Evolutionary conservation across 2,797 vertebrate species (phyloP), one percentile per base, ranked within the genome.

Genomic region (Neosilurus mollespiculum): DNA sequence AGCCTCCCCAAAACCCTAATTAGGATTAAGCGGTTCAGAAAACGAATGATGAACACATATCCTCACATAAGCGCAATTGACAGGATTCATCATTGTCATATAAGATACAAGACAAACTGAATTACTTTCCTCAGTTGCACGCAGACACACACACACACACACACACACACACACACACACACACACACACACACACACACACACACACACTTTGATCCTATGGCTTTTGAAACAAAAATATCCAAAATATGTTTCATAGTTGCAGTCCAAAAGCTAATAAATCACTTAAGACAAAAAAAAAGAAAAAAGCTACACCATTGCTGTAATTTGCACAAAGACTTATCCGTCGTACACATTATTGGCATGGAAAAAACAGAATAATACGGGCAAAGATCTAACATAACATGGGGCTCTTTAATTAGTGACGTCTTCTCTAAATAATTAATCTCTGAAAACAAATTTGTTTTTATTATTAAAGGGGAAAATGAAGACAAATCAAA

Each of bases 211-310:
- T 90, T 64, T 83, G 84, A 91, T 91, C 92, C 86, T 86, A 83
- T 79, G 56, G 87, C 89, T 92, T 80, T 69, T 86, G 87, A 90
- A 91, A 90, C 78, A 89, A 86, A 86, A 89, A 85, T 83, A 66
- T 91, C 89, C 86, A 72, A 91, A 91, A 92, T 89, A 71, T 87
- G 86, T 83, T 88, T 43, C 87, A 89, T 91, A 92, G 93, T 91
- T 92, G 90, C 87, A 91, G 89, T 91, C 89, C 93, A 89, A 91
- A 91, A 92, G 90, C 91, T 91, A 93, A 93, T 92, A 91, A 93
- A 89, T 93, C 89, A 92, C 89, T 92, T 87, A 87, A 83, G 88
- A 79, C 70, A 79, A 75, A 83, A 90, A 90, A 59, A 43, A 43
- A 30, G 2, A 30, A 30, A 30, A 30, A 30, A 88, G 88, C 83